Percentiles rank a stretch among this genome's conserved stretches.
phyloP scores from a whole-genome alignment of 2,888 invertebrate genomes.

The Idaea straminata region DNA sequence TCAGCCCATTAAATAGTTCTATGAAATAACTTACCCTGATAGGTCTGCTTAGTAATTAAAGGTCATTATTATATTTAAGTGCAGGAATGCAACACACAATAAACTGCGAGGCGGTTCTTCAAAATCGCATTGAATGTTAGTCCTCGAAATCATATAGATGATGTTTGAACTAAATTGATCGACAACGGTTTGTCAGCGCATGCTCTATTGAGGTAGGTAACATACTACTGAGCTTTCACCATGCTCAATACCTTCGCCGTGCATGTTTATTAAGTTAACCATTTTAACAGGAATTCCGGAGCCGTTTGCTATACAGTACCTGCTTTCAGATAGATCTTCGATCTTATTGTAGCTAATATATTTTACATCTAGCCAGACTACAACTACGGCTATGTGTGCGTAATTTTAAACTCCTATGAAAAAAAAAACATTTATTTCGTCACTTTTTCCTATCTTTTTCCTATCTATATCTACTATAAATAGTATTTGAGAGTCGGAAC shows the following conservation, averaged over 20 bases:
- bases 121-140: conserved; percentile 13
- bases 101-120: background rate
- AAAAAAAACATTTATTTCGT: too few relatives aligned
- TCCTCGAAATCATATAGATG: conserved; percentile 19
- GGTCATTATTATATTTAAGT: background rate
- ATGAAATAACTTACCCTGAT: background rate
- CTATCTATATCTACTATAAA: too few relatives aligned
- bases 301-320: conserved; percentile 56
- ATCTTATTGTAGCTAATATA: background rate
- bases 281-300: conserved; percentile 68
- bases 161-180: conserved; percentile 44
- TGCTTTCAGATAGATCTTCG: conserved; percentile 35
- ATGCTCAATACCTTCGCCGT: conserved; percentile 65
- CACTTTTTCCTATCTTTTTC: too few relatives aligned
- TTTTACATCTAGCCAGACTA: too few relatives aligned
- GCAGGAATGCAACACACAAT: too few relatives aligned
- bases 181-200: conserved; percentile 40
- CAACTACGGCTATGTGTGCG: too few relatives aligned
- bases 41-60: background rate
- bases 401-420: too few relatives aligned
- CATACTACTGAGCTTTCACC: conserved; percentile 58
- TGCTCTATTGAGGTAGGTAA: conserved; percentile 30
- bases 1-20: background rate
- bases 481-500: too few relatives aligned
- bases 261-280: conserved; percentile 74